A percentile compares a stretch with the other conserved stretches of the same genome.
phyloP scores from a whole-genome alignment of 2,113 vertebrate genomes.

The Thunnus thynnus region DNA sequence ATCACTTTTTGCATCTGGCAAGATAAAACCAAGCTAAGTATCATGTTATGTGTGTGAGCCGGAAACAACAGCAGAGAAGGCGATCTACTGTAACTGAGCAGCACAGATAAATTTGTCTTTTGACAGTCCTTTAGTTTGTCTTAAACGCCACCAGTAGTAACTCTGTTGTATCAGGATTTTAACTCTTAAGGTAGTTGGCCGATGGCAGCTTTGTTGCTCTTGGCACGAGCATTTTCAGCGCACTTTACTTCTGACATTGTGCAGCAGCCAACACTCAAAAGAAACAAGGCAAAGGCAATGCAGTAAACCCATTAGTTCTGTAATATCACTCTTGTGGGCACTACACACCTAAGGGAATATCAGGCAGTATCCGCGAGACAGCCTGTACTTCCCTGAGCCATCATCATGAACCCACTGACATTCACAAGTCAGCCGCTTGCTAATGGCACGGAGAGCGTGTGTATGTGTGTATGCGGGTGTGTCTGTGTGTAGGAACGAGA shows the following conservation, averaged over 20 bases:
- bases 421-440: constrained; percentile 62
- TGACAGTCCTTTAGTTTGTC: background rate
- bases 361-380: constrained; percentile 54
- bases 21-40: background rate
- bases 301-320: constrained; percentile 65
- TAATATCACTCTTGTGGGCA: constrained; percentile 65
- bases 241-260: constrained; percentile 48
- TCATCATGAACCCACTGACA: constrained; percentile 66
- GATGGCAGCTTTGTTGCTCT: constrained; percentile 11
- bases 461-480: constrained; percentile 3
- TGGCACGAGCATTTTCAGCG: constrained; percentile 15
- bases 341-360: constrained; percentile 69
- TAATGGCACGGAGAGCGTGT: constrained; percentile 45
- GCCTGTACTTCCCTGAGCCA: constrained; percentile 54
- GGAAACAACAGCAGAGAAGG: background rate
- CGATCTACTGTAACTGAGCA: background rate
- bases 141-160: constrained; percentile 10
- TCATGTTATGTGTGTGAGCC: background rate
- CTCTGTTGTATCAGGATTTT: constrained; percentile 25
- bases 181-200: constrained; percentile 12
- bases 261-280: constrained; percentile 40
- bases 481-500: constrained; percentile 5
- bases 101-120: background rate
- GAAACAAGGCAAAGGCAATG: constrained; percentile 47
- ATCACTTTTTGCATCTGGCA: background rate